Base-by-base conservation (phyloP, 2,888 invertebrate genomes). In the Dioctria linearis region DNA sequence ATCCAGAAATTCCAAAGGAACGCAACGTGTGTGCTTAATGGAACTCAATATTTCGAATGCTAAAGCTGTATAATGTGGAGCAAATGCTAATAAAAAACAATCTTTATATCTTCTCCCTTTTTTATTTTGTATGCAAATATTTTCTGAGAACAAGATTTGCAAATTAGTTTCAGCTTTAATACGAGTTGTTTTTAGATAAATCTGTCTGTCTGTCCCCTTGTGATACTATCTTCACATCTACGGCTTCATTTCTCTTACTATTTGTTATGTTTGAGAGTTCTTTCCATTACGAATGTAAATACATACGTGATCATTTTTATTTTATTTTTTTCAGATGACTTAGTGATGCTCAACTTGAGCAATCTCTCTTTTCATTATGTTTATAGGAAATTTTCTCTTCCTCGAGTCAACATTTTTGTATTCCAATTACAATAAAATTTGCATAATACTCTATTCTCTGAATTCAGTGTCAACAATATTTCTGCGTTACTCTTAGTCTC, bases 101-200 rank as follows among this genome's bases (percentile, higher is more conserved):
- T 25, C 61, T 61, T 13, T 61, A 61, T 61, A 39, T 61, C 61
- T 39, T 61, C 37, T 39, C 11, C 25, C 57, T 11, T 39, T 8
- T 25, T 39, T 25, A 54, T 54, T 54, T 54, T 54, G 5, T 61
- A 61, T 61, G 61, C 61, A 61, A 61, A 61, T 61, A 37, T 39
- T 8, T 54, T 11, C 61, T 25, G 37, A 25, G 61, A 39, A 61
- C 61, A 61, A 61, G 61, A 61, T 4, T 61, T 61, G 61, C 61
- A 61, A 61, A 61, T 61, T 61, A 61, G 61, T 11, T 61, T 25
- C 61, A 11, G 37, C 25, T 39, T 39, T 25, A 61, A 6, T 61
- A 39, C 37, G 61, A 61, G 39, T 61, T 61, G 61, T 25, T 61
- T 13, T 5, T 39, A 61, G 61, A 61, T 61, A 61, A 61, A 61